Percentiles rank a stretch among this genome's conserved stretches.
Conservation (phyloP, 1,140 invertebrate genomes). For the Trypoxylus dichotomus region DNA sequence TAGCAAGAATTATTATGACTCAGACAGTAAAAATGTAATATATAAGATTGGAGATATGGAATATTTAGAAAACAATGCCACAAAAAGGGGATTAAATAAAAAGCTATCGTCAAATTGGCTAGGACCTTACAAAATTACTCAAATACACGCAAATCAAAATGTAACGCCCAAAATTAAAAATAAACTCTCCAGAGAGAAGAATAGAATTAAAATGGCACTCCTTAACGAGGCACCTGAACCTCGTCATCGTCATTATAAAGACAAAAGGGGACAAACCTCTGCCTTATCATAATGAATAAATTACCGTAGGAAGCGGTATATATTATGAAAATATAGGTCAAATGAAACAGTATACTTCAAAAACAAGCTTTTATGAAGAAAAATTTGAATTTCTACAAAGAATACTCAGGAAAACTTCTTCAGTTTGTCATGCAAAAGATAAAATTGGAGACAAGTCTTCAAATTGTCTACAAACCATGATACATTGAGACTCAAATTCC, state of each 20-base stretch:
- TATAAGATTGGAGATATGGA: conserved; percentile 13
- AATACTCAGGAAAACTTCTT: background rate
- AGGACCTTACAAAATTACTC: conserved; percentile 18
- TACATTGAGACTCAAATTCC: background rate
- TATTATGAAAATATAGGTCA: background rate
- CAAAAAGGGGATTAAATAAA: conserved; percentile 36
- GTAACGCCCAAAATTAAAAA: background rate
- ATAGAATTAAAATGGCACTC: background rate
- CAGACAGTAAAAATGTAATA: conserved; percentile 11
- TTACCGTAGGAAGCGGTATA: background rate
- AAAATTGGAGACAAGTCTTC: background rate
- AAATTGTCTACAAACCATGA: background rate
- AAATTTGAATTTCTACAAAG: background rate
- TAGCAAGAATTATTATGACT: conserved; percentile 31
- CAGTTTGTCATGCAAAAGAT: background rate
- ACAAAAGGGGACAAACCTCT: background rate
- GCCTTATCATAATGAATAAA: background rate
- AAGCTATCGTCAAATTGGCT: conserved; percentile 38
- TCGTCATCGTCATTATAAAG: background rate
- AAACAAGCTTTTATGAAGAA: background rate
- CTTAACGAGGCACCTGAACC: background rate
- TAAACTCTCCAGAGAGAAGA: background rate
- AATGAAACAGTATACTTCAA: background rate
- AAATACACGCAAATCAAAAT: background rate
- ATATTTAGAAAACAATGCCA: background rate